Evolutionary conservation across 2,797 vertebrate genomes (phyloP), one percentile per base, ranked within the genome.

Genomic region (Intellagama lesueurii): DNA sequence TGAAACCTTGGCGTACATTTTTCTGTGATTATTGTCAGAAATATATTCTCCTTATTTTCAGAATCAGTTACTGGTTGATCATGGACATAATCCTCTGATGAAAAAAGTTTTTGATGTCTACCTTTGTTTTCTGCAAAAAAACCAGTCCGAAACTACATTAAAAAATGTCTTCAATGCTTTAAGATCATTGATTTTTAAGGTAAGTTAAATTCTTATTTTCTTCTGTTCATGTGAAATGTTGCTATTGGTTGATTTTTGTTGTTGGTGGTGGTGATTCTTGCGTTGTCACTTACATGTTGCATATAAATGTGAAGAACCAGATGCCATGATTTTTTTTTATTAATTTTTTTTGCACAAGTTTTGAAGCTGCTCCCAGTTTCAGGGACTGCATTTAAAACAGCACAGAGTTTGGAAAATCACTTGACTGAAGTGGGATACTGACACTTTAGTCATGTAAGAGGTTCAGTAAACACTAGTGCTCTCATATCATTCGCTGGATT

Each of bases 91-190:
- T 95, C 98, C 98, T 0, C 97, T 99, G 95, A 99, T 99, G 99
- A 99, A 99, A 97, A 99, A 99, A 64, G 98, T 99, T 1, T 99
- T 99, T 95, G 98, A 99, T 93, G 98, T 99, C 40, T 98, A 99
- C 92, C 95, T 99, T 91, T 98, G 99, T 95, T 99, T 99, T 93
- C 98, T 99, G 95, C 98, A 98, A 96, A 99, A 99, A 95, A 98
- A 99, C 90, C 99, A 99, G 90, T 99, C 99, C 22, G 99, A 99
- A 95, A 97, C 96, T 0, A 98, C 99, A 47, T 96, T 99, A 93
- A 99, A 99, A 94, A 98, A 98, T 77, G 98, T 99, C 94, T 99
- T 99, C 96, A 97, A 97, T 88, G 98, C 99, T 26, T 96, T 99
- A 92, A 97, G 98, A 88, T 97, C 98, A 52, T 97, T 99, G 91